phyloP scores from a whole-genome alignment of 2,113 vertebrate genomes.

The Ciconia boyciana region DNA sequence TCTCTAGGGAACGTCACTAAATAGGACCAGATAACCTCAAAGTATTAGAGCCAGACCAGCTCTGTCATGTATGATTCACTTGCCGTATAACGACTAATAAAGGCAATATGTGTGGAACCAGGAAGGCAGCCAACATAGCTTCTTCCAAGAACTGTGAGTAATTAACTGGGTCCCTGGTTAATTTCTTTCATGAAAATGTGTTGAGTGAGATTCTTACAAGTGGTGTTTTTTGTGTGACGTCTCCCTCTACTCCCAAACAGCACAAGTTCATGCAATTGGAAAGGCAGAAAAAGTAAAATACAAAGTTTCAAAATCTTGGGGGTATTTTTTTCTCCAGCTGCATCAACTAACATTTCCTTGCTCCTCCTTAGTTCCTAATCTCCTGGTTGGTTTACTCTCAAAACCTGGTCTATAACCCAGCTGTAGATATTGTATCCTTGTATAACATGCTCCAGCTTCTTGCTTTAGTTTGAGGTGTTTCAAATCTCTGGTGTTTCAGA shows the following conservation, averaged over 20 bases:
- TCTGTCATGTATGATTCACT: conserved; percentile 57
- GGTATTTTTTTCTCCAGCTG: neutral
- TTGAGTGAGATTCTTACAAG: conserved; percentile 51
- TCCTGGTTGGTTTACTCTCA: neutral
- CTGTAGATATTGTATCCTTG: neutral
- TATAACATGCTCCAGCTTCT: neutral
- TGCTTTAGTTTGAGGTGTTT: neutral
- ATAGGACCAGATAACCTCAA: conserved; percentile 46
- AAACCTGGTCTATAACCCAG: neutral
- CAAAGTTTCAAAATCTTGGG: neutral
- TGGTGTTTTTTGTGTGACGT: neutral
- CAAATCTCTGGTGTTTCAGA: neutral
- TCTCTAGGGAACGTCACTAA: conserved; percentile 36
- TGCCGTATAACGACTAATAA: conserved; percentile 50
- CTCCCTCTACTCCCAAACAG: neutral
- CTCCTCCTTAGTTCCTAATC: neutral
- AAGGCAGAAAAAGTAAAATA: neutral
- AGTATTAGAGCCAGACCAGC: conserved; percentile 45
- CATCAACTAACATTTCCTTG: neutral
- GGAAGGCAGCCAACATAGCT: conserved; percentile 51
- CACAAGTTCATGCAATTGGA: neutral
- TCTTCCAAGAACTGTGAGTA: conserved; percentile 58
- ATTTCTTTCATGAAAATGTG: conserved; percentile 53
- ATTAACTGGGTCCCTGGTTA: conserved; percentile 52
- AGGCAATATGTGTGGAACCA: conserved; percentile 49